Conservation (phyloP, 2,888 invertebrate genomes). For the Parnassius mnemosyne region DNA sequence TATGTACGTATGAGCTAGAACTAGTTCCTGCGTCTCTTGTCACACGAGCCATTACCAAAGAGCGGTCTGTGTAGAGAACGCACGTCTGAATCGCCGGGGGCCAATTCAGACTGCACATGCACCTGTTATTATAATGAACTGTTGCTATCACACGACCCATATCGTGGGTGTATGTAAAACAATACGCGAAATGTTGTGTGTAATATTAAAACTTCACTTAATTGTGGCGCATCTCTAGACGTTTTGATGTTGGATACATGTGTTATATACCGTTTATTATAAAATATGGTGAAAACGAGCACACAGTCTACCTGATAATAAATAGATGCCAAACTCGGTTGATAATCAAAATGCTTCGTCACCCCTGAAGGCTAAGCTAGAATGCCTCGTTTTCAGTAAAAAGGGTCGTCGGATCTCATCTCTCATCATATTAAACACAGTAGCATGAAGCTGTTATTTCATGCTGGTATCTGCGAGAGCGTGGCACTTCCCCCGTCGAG, state of each 20-base stretch:
- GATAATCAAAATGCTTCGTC: too few species aligned
- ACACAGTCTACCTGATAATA: too few species aligned
- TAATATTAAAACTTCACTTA: conserved; percentile 4
- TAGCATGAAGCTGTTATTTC: too few species aligned
- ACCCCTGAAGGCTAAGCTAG: too few species aligned
- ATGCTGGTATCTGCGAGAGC: too few species aligned
- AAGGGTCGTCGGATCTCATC: neutral
- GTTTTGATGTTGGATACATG: too few species aligned
- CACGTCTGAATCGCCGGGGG: conserved; percentile 60
- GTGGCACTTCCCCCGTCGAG: too few species aligned
- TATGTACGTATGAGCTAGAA: too few species aligned
- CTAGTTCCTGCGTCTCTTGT: conserved; percentile 22
- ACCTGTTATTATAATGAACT: conserved; percentile 68
- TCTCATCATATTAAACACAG: neutral
- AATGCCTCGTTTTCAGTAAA: too few species aligned
- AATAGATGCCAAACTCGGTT: too few species aligned
- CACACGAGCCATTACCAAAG: conserved; percentile 37
- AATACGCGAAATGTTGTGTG: conserved; percentile 13
- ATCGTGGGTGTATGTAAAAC: conserved; percentile 23
- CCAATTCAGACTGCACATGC: conserved; percentile 52
- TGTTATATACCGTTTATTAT: too few species aligned
- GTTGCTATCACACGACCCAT: conserved; percentile 49
- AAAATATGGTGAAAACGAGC: too few species aligned
- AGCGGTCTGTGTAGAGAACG: conserved; percentile 49
- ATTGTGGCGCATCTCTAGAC: neutral